Conservation (phyloP, 2,797 vertebrate species). For the Gobio occitaniae region DNA sequence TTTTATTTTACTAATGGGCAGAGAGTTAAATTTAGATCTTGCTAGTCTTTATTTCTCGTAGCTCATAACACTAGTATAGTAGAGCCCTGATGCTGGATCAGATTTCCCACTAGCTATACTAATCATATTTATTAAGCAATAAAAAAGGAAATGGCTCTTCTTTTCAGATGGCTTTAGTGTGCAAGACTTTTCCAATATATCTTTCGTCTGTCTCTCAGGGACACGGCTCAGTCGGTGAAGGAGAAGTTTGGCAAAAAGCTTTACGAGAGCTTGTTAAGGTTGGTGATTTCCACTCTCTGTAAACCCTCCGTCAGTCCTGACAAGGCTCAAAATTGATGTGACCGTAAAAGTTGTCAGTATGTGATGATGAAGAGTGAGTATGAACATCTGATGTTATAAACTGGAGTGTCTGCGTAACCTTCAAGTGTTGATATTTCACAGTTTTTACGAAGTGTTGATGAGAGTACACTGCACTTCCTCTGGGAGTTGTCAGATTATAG, state of each 20-base stretch:
- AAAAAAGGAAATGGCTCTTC: background rate
- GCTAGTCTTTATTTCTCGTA: background rate
- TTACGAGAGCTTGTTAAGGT: slow-evolving; percentile 91
- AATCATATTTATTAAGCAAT: background rate
- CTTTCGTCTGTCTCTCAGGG: slow-evolving; percentile 76
- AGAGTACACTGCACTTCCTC: slow-evolving; percentile 7
- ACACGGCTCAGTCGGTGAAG: slow-evolving; percentile 91
- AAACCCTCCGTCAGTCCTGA: background rate
- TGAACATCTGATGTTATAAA: background rate
- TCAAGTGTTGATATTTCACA: slow-evolving; percentile 41
- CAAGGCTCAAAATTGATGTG: background rate
- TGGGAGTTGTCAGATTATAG: background rate
- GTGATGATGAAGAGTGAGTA: background rate
- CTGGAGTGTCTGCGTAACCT: slow-evolving; percentile 34
- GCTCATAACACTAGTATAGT: background rate
- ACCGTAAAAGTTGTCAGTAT: background rate
- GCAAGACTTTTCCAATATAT: background rate
- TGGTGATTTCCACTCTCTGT: slow-evolving; percentile 58
- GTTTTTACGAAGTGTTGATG: slow-evolving; percentile 45
- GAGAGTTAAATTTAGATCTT: background rate
- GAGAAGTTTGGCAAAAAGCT: slow-evolving; percentile 96
- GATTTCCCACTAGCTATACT: background rate
- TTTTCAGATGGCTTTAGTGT: background rate
- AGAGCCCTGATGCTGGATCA: background rate
- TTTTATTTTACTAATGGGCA: background rate